phyloP scores from a whole-genome alignment of 1,140 invertebrate species.

The Semibalanus balanoides region DNA sequence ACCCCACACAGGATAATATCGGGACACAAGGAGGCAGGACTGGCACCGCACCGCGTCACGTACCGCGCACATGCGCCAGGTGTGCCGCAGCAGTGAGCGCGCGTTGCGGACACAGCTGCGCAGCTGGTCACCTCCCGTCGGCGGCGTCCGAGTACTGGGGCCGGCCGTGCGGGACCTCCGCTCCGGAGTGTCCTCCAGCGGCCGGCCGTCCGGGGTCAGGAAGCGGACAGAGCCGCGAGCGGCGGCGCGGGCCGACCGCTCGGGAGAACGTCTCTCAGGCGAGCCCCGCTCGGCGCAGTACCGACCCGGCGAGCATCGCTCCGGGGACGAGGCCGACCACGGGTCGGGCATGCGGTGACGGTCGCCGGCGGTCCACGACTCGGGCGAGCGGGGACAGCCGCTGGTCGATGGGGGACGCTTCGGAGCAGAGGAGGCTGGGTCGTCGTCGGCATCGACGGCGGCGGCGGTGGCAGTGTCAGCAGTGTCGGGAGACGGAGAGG shows the following conservation, averaged over 20 bases:
- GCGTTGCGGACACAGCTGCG: constrained; percentile 4
- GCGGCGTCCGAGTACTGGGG: no score
- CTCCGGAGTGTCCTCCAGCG: no score
- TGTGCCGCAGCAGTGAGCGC: background rate
- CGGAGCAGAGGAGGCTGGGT: no score
- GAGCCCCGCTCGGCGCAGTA: background rate
- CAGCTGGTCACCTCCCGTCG: background rate
- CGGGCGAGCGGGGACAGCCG: background rate
- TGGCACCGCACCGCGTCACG: background rate
- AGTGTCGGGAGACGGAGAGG: no score
- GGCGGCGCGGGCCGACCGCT: background rate
- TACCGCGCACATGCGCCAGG: constrained; percentile 1
- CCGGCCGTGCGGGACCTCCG: no score
- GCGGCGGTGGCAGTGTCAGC: no score
- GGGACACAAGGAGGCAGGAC: no score
- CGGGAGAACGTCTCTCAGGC: background rate
- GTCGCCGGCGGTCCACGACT: background rate
- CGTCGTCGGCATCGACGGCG: no score
- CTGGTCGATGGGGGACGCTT: no score
- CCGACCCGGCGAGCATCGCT: background rate
- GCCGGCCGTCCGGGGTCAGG: constrained; percentile 5
- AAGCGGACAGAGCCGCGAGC: background rate
- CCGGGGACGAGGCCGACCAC: constrained; percentile 8
- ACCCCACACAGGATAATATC: no score
- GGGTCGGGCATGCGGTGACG: background rate